Conservation (phyloP, 2,113 vertebrate species). For the Strigops habroptila region DNA sequence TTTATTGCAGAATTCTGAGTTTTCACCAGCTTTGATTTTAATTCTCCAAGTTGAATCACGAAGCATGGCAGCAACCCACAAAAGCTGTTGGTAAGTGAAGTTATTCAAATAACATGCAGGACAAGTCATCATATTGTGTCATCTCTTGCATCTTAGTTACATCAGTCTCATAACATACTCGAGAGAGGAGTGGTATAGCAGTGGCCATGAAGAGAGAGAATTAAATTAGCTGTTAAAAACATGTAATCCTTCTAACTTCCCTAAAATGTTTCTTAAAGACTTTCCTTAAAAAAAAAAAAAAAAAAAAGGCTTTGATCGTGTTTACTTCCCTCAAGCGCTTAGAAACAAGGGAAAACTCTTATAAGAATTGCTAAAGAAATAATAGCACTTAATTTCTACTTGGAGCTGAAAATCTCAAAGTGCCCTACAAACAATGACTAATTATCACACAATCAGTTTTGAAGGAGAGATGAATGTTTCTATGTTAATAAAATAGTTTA, state of each 20-base stretch:
- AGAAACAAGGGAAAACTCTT: neutral
- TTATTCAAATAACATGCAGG: neutral
- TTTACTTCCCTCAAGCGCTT: neutral
- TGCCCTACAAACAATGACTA: neutral
- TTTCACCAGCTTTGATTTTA: neutral
- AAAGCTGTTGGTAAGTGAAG: neutral
- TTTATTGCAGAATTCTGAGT: neutral
- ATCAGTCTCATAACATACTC: neutral
- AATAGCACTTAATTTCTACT: neutral
- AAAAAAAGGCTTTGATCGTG: neutral
- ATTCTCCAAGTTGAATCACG: neutral
- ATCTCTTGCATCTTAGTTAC: neutral
- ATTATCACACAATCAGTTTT: neutral
- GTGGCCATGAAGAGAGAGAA: neutral
- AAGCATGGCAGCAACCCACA: neutral
- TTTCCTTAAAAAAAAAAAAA: neutral
- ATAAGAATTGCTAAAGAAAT: neutral
- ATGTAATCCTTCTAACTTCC: neutral
- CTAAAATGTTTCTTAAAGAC: neutral
- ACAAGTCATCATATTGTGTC: neutral
- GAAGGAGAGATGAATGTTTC: neutral
- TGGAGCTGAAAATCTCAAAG: neutral
- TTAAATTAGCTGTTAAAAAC: neutral
- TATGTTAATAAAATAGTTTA: neutral
- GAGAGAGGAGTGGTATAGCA: neutral